Conservation (phyloP, 2,797 vertebrate genomes). For the Premnoplex brunnescens region DNA sequence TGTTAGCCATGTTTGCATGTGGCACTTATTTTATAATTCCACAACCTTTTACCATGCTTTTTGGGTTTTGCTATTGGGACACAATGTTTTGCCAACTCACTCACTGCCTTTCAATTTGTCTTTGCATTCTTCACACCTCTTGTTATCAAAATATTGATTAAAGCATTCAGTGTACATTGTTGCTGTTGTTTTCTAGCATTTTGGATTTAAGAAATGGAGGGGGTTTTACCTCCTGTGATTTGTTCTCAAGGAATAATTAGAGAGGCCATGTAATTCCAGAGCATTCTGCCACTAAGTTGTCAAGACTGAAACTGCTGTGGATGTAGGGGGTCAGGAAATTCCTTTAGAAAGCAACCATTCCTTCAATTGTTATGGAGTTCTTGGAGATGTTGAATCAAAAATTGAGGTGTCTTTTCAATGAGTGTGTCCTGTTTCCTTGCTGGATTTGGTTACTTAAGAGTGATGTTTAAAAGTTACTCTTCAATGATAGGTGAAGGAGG, state of each 20-base stretch:
- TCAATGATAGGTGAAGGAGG: neutral
- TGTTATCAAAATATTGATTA: neutral
- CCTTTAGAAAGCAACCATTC: neutral
- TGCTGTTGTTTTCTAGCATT: neutral
- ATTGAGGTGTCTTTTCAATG: neutral
- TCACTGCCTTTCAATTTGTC: neutral
- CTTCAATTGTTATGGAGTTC: neutral
- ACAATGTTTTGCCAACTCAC: neutral
- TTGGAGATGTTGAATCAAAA: neutral
- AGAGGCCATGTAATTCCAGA: neutral
- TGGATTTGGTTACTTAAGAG: neutral
- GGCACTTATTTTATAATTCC: neutral
- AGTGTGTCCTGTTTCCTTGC: neutral
- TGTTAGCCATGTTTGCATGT: neutral
- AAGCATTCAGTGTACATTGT: neutral
- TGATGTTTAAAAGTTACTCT: neutral
- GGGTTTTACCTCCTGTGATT: fast-evolving
- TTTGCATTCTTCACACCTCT: neutral
- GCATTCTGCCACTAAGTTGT: neutral
- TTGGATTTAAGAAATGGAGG: neutral
- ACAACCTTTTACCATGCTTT: neutral
- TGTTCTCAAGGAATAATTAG: neutral
- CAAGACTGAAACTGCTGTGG: neutral
- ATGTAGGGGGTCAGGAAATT: neutral
- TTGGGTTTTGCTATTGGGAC: neutral